Base-by-base conservation (phyloP, 2,797 vertebrate species). In the Spatula versicolor region DNA sequence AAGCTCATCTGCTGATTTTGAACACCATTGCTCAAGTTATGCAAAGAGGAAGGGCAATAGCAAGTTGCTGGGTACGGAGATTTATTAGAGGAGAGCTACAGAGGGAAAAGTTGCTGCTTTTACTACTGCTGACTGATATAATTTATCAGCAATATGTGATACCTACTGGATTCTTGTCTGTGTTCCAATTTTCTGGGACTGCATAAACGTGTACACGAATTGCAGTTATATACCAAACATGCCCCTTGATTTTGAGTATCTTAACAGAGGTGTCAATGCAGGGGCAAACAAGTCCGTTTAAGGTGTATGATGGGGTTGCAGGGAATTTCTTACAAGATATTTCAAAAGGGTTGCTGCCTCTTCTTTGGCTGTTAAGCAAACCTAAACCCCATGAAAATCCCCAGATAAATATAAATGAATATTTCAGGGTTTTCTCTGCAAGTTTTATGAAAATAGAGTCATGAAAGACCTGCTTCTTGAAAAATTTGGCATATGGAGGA, bases 91-190 rank as follows among this genome's bases (percentile, higher is more conserved):
- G 59, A 83, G 72, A 6, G 55, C 10, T 25, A 17, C 13, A 20
- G n/a, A 35, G 56, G 43, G 25, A 62, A 7, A 41, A 60, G 23
- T 52, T 37, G 16, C 8, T 77, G 43, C 52, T 69, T 66, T 8
- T 19, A 13, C 25, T 5, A 7, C 30, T 46, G 43, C 62, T 71
- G 21, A 6, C 1, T 0, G 6, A 21, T 60, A 26, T 9, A 7
- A 17, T 55, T 50, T 63, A 7, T 54, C 35, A 30, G 37, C 3
- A 0, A 15, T 9, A 0, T 1, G 12, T 15, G 52, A 54, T 56
- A 41, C 1, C 25, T 1, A 0, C 25, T 39, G 37, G 21, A 21
- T 58, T 79, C 46, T 82, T 56, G 6, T 16, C n/a, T 35, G 13
- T 33, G 0, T 56, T 74, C 30, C 23, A 4, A 0, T 68, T 87